Percentiles rank a stretch among this genome's conserved stretches.
Conservation (phyloP, 2,888 invertebrate genomes). For the Graphium colonna region DNA sequence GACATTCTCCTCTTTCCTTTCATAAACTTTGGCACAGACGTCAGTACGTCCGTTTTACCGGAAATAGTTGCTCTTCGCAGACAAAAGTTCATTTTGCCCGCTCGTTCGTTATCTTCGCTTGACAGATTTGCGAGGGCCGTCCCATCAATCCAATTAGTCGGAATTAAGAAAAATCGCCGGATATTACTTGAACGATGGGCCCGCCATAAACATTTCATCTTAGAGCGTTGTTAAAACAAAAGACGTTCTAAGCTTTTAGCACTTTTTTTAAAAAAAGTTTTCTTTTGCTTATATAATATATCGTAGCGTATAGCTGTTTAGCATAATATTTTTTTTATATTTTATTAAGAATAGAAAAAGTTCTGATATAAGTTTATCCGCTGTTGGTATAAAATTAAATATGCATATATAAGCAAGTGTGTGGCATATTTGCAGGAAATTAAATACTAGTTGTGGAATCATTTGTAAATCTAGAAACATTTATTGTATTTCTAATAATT, state of each 20-base stretch:
- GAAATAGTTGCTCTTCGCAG: slow-evolving; percentile 37
- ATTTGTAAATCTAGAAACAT: no score
- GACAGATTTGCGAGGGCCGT: slow-evolving; percentile 60
- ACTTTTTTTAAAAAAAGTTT: neutral
- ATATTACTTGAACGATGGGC: slow-evolving; percentile 26
- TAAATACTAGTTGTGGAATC: no score
- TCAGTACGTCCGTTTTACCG: slow-evolving; percentile 1
- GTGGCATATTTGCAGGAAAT: no score
- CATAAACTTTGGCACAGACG: neutral
- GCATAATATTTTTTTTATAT: no score
- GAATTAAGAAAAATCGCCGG: slow-evolving; percentile 54
- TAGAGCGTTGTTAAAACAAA: neutral
- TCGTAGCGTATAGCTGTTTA: slow-evolving; percentile 4
- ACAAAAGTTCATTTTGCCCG: slow-evolving; percentile 51
- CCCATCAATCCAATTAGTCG: slow-evolving; percentile 68
- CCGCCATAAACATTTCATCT: slow-evolving; percentile 9
- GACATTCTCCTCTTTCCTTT: neutral
- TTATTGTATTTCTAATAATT: no score
- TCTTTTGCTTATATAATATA: neutral
- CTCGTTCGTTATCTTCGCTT: slow-evolving; percentile 61
- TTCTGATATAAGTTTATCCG: no score
- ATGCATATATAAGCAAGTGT: no score
- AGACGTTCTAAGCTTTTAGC: neutral
- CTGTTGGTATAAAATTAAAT: no score
- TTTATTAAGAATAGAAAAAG: no score